Evolutionary conservation across 2,888 invertebrate species (phyloP).

Genomic region (Pharmacophagus antenor): DNA sequence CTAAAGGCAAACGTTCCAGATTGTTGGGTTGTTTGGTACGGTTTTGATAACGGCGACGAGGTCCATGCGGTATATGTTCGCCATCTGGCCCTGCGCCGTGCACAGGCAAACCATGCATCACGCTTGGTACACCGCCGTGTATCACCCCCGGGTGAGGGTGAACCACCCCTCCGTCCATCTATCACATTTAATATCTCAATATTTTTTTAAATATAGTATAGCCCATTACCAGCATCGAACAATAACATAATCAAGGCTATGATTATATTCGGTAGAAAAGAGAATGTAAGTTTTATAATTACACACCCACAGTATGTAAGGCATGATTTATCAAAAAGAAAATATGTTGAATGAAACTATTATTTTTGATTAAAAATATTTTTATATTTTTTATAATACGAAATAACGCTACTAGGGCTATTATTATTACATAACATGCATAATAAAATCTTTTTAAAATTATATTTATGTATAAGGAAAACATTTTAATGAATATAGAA

Average conservation of each 20-base stretch:
- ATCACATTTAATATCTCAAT: conserved; percentile 1
- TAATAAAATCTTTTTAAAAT: not conserved
- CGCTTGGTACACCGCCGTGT: conserved; percentile 61
- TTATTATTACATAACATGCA: not conserved
- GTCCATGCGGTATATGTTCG: conserved; percentile 65
- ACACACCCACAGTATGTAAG: not conserved
- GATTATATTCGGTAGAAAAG: not conserved
- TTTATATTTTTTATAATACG: not conserved
- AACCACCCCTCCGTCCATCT: conserved; percentile 72
- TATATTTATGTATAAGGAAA: not conserved
- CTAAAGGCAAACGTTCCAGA: conserved; percentile 82
- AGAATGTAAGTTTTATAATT: not conserved
- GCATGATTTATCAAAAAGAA: not conserved
- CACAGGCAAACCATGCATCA: conserved; percentile 66
- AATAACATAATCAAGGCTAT: not conserved
- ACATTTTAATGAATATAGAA: not conserved
- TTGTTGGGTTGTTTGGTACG: conserved; percentile 67
- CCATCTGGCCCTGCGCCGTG: conserved; percentile 70
- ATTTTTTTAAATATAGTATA: not conserved
- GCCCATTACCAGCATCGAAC: not conserved
- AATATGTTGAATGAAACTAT: not conserved
- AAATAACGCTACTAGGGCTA: not conserved
- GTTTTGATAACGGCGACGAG: conserved; percentile 69
- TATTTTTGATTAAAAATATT: too few species aligned
- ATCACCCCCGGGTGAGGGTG: conserved; percentile 65